Conservation (phyloP, 2,113 vertebrate genomes). For the Corythoichthys haematopterus region DNA sequence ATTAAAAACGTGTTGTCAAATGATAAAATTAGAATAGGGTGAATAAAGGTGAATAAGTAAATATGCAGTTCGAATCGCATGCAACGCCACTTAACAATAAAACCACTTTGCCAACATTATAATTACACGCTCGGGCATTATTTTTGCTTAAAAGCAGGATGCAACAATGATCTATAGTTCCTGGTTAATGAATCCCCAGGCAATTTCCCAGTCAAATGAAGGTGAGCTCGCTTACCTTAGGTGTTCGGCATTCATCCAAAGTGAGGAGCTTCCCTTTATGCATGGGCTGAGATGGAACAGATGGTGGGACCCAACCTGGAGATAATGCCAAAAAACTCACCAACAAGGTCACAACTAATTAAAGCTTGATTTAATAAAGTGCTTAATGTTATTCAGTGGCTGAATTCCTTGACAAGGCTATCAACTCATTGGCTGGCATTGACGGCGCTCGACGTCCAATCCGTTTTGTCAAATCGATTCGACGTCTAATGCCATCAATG, state of each 20-base stretch:
- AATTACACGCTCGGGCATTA: constrained; percentile 33
- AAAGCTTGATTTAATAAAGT: constrained; percentile 31
- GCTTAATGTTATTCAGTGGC: constrained; percentile 33
- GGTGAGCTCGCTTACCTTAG: constrained; percentile 53
- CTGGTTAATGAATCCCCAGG: constrained; percentile 58
- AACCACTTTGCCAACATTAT: constrained; percentile 16
- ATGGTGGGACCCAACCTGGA: constrained; percentile 47
- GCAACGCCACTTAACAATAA: not conserved
- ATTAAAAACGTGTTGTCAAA: too few relatives aligned
- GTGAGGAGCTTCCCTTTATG: constrained; percentile 59
- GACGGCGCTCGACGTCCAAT: too few relatives aligned
- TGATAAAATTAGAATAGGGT: too few relatives aligned
- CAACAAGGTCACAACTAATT: constrained; percentile 39
- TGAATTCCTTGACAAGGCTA: not conserved
- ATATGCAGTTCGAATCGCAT: not conserved
- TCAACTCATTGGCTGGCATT: not conserved
- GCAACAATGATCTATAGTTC: constrained; percentile 40
- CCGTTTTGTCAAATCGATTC: too few relatives aligned
- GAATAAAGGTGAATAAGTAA: not conserved
- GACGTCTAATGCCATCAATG: too few relatives aligned
- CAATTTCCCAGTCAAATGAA: constrained; percentile 78
- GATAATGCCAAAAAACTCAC: constrained; percentile 47
- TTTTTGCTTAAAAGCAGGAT: constrained; percentile 33
- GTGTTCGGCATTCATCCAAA: constrained; percentile 60
- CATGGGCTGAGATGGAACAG: constrained; percentile 67